Evolutionary conservation across 2,113 vertebrate species (phyloP).

Genomic region (Perca flavescens): DNA sequence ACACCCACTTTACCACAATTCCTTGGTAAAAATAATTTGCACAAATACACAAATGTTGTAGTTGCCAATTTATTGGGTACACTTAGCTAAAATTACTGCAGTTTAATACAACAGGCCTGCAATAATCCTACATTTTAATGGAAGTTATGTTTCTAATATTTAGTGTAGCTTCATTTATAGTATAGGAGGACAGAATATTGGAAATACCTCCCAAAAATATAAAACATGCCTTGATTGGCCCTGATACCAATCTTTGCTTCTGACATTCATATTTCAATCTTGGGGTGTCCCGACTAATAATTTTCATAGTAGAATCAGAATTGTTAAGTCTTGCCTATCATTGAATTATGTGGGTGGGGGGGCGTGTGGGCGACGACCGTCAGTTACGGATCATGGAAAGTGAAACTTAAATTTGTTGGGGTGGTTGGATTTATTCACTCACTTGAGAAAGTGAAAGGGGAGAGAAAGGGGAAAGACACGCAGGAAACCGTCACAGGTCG

Average conservation of each 20-base stretch:
- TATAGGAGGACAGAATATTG: not conserved
- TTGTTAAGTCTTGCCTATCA: too few relatives aligned
- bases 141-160: not conserved
- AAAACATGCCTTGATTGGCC: not conserved
- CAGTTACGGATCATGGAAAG: too few relatives aligned
- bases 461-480: too few relatives aligned
- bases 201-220: not conserved
- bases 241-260: constrained; percentile 3
- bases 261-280: not conserved
- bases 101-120: not conserved
- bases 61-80: not conserved
- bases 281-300: too few relatives aligned
- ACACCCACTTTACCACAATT: not conserved
- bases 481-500: too few relatives aligned
- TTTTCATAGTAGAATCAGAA: too few relatives aligned
- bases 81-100: not conserved
- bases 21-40: not conserved
- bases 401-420: too few relatives aligned
- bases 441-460: too few relatives aligned
- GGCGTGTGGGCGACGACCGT: too few relatives aligned
- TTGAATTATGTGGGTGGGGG: too few relatives aligned
- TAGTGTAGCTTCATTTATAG: not conserved
- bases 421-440: too few relatives aligned
- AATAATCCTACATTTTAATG: not conserved
- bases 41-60: not conserved